Evolutionary conservation across 2,888 invertebrate species (phyloP).

Genomic region (Vannuccia rotundouncinata): DNA sequence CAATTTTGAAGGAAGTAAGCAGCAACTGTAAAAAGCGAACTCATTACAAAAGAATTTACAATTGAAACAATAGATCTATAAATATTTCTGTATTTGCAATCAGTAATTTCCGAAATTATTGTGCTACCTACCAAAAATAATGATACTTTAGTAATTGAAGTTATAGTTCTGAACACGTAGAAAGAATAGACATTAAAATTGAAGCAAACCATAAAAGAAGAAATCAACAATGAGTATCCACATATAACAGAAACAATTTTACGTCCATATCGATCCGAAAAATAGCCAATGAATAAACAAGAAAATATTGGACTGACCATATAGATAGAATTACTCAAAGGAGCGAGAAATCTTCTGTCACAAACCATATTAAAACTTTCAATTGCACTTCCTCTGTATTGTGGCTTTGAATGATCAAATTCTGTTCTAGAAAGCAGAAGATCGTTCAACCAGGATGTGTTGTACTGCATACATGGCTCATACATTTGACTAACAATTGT

Average conservation of each 20-base stretch:
- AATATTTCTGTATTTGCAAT: neutral
- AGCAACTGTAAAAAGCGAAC: neutral
- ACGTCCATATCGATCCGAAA: neutral
- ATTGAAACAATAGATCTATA: neutral
- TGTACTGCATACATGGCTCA: neutral
- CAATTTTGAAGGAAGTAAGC: constrained; percentile 1
- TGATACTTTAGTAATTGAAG: neutral
- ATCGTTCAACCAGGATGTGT: neutral
- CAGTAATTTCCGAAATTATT: neutral
- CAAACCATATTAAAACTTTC: neutral
- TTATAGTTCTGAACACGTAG: neutral
- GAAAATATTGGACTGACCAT: neutral
- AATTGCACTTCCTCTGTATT: neutral
- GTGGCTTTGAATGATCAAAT: neutral
- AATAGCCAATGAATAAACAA: neutral
- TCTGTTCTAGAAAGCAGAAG: neutral
- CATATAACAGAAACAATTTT: neutral
- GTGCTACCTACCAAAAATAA: neutral
- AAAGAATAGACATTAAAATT: neutral
- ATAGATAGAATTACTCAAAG: neutral
- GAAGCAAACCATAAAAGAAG: no score
- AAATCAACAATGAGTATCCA: neutral
- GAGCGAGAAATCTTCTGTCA: neutral
- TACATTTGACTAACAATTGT: neutral
- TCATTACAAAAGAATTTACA: neutral